These are phyloP conservation scores for Parazoanthus swiftii DNA, from an alignment of 92 coral and sea anemone species.

Conservation along the genomic window DNA sequence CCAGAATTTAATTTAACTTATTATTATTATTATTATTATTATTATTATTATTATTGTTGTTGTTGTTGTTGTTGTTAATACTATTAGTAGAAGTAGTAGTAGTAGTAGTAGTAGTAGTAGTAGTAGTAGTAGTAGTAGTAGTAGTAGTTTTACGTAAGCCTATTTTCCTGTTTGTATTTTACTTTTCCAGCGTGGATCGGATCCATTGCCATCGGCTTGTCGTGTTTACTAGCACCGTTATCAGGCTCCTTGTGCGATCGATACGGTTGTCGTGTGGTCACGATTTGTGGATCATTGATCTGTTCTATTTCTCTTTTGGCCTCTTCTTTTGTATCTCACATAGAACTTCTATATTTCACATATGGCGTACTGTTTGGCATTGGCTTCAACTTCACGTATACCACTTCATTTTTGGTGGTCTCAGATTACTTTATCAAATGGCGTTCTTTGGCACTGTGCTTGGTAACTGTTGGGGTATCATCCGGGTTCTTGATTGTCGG, in stretches of 20 bases:
- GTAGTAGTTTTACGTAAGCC: too few species aligned
- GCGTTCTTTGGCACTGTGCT: slow-evolving; percentile 15
- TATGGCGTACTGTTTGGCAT: neutral
- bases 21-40: too few species aligned
- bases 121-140: too few species aligned
- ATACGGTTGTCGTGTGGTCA: slow-evolving; percentile 34
- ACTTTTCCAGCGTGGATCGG: slow-evolving; percentile 37
- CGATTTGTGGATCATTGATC: slow-evolving; percentile 30
- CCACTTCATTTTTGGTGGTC: neutral
- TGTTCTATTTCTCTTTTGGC: slow-evolving; percentile 29
- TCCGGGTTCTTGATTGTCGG: neutral
- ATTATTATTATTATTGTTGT: too few species aligned
- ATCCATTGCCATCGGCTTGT: slow-evolving; percentile 8
- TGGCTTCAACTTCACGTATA: neutral
- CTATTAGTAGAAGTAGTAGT: too few species aligned
- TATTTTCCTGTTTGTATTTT: too few species aligned
- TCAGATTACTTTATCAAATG: neutral
- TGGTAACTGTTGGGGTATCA: neutral
- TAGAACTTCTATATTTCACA: slow-evolving; percentile 31
- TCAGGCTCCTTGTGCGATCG: slow-evolving; percentile 28
- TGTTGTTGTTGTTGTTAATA: too few species aligned
- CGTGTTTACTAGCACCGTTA: slow-evolving; percentile 21
- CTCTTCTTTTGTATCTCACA: slow-evolving; percentile 36
- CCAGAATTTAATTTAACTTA: too few species aligned
- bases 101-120: too few species aligned